Base-by-base conservation (phyloP, 2,888 invertebrate species). In the Leucophora obtusa region DNA sequence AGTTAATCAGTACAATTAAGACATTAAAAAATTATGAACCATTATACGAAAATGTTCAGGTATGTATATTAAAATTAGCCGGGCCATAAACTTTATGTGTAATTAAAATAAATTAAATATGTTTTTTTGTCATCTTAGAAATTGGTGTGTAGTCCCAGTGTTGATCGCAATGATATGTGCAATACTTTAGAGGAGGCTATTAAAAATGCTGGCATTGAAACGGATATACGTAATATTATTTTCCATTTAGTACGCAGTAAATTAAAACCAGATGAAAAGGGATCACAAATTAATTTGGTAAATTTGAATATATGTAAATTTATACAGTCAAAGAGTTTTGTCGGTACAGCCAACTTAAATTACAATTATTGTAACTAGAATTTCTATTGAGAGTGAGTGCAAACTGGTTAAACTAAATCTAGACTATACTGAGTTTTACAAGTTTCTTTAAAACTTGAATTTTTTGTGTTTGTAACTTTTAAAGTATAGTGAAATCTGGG, bases 41-140 rank as follows among this genome's bases (percentile, higher is more conserved):
- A 77, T 93, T 96, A 85, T 95, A 94, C 86, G 93, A 93, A 88
- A 95, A 95, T 89, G 93, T 96, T 83, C 96, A 96, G 93, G 96
- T 95, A 91, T 69, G 35, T 59, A 28, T 15, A 10, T 7, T 47
- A n/a, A n/a, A 14, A 11, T n/a, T n/a, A 14, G n/a, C n/a, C 7
- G 14, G 10, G 7, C 21, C 8, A 43, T 54, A 2, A 15, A 60
- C 47, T 24, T 24, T 28, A 17, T 38, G 8, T 18, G 7, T 17
- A 56, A 6, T 47, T 33, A 43, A 14, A 15, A n/a, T 35, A 47
- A 6, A 56, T 33, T 33, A 14, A 15, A n/a, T 35, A 47, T 5
- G 5, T 28, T 62, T 66, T 17, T 21, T 60, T 50, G 10, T n/a
- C 0, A 11, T 56, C 7, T 35, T 89, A 96, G 96, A 95, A 94